These are phyloP conservation scores for Papilio demoleus DNA, from an alignment of 2,888 invertebrate genomes.

Conservation along the genomic window DNA sequence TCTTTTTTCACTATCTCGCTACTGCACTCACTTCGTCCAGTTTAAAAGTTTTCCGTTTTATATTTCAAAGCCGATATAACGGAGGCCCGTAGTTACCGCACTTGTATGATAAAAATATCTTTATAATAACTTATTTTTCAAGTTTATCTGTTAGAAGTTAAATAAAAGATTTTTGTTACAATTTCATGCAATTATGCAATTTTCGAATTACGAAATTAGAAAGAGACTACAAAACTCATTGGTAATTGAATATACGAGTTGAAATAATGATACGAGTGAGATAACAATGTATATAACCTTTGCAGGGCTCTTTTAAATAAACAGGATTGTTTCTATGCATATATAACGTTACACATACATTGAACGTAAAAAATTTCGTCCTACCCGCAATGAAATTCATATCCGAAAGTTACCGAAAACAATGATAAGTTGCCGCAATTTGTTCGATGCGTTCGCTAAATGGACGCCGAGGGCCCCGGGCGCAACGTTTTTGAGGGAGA, in stretches of 20 bases:
- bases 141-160: conserved; percentile 33
- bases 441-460: conserved; percentile 54
- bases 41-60: conserved; percentile 79
- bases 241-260: no score
- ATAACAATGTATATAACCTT: no score
- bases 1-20: conserved; percentile 79
- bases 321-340: no score
- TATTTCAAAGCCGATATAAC: conserved; percentile 66
- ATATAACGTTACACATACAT: neutral
- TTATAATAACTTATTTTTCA: conserved; percentile 46
- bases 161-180: no score
- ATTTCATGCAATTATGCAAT: no score
- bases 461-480: conserved; percentile 57
- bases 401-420: conserved; percentile 53
- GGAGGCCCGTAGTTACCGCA: conserved; percentile 49
- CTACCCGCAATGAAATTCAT: conserved; percentile 13
- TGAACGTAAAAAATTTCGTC: neutral
- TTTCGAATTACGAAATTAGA: no score
- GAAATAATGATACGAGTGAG: no score
- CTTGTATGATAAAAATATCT: conserved; percentile 50
- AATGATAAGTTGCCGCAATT: conserved; percentile 59
- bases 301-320: no score
- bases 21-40: conserved; percentile 78
- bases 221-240: no score
- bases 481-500: conserved; percentile 55